Evolutionary conservation across 2,797 vertebrate genomes (phyloP).

Genomic region (Atherinosoma microstoma): DNA sequence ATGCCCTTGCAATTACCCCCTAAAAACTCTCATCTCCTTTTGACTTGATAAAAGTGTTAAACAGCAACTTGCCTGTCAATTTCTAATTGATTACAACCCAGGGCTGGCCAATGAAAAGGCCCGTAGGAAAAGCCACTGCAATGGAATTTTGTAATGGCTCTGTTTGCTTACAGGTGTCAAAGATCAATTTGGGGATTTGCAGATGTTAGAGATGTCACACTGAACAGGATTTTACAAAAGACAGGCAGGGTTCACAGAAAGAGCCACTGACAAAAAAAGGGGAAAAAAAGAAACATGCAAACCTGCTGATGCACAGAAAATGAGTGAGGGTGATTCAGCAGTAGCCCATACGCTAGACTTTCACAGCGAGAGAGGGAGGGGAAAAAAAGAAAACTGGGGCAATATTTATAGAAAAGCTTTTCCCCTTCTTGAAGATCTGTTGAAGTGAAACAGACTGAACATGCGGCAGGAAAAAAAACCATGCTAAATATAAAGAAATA

Average conservation of each 20-base stretch:
- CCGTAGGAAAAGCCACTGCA: neutral
- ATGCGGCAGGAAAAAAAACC: neutral
- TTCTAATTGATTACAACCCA: neutral
- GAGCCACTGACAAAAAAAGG: slow-evolving; percentile 11
- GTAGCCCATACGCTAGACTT: slow-evolving; percentile 24
- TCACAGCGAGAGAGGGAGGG: slow-evolving; percentile 14
- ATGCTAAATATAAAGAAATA: slow-evolving; percentile 5
- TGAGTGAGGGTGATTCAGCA: slow-evolving; percentile 68
- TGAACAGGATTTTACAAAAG: neutral
- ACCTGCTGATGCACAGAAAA: slow-evolving; percentile 46
- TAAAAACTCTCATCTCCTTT: neutral
- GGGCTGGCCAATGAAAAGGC: neutral
- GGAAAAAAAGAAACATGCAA: slow-evolving; percentile 8
- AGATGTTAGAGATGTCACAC: neutral
- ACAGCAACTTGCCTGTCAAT: slow-evolving; percentile 12
- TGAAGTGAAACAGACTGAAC: slow-evolving; percentile 43
- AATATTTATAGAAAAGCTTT: slow-evolving; percentile 80
- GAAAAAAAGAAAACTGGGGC: slow-evolving; percentile 64
- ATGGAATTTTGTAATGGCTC: neutral
- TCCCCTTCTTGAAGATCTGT: slow-evolving; percentile 58
- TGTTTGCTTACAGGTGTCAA: slow-evolving; percentile 12
- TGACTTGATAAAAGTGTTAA: slow-evolving; percentile 23
- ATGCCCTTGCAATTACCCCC: neutral
- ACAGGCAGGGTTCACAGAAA: slow-evolving; percentile 11
- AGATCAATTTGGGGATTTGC: neutral